These are phyloP conservation scores for Oncopodura yosiiana DNA, from an alignment of 1,140 invertebrate genomes.

Conservation along the genomic window DNA sequence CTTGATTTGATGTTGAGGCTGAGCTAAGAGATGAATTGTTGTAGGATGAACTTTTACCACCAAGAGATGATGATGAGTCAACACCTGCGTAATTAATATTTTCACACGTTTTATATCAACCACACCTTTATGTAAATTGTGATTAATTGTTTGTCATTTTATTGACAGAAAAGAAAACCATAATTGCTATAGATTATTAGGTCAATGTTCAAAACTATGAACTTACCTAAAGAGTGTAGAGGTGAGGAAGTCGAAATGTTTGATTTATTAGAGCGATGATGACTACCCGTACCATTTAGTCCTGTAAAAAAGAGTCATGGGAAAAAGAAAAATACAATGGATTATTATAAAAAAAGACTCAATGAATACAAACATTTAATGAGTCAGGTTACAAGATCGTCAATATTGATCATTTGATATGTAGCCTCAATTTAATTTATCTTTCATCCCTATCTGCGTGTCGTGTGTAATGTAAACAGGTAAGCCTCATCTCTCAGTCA, in stretches of 20 bases:
- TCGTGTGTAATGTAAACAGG: background rate
- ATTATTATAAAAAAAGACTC: too few relatives aligned
- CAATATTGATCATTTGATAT: slow-evolving; percentile 12
- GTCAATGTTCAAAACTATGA: background rate
- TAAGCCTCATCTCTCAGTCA: background rate
- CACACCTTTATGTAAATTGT: background rate
- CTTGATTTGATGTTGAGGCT: slow-evolving; percentile 5
- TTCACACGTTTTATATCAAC: background rate
- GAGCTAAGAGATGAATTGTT: slow-evolving; percentile 15
- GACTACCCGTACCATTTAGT: slow-evolving; percentile 19
- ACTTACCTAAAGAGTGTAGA: slow-evolving; percentile 30
- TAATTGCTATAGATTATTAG: background rate
- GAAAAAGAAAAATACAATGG: slow-evolving; percentile 14
- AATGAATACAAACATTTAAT: slow-evolving; percentile 14
- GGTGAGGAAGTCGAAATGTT: slow-evolving; percentile 28
- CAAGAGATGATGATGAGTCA: slow-evolving; percentile 24
- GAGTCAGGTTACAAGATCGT: slow-evolving; percentile 11
- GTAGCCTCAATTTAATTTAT: background rate
- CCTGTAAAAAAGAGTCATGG: slow-evolving; percentile 10
- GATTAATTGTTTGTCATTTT: background rate
- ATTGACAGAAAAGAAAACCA: background rate
- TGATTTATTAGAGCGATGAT: slow-evolving; percentile 22
- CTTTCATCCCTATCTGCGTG: background rate
- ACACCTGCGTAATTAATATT: slow-evolving; percentile 20
- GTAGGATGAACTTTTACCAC: slow-evolving; percentile 28